A percentile compares a stretch with the other conserved stretches of the same genome.
Evolutionary conservation across 2,888 invertebrate species (phyloP).

Genomic region (Rapana venosa): DNA sequence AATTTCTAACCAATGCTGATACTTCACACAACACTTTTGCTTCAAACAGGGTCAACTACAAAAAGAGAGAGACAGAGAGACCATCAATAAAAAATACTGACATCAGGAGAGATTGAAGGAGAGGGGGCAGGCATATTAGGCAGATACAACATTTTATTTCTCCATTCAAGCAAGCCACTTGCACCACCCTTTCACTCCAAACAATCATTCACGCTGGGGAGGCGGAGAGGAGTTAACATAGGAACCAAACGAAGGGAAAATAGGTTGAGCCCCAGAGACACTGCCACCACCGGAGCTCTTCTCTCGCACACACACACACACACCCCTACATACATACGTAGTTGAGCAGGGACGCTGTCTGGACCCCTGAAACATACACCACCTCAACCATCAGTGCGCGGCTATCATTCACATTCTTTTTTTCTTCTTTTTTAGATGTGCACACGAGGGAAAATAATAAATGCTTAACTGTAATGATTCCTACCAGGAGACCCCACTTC

Average conservation of each 20-base stretch:
- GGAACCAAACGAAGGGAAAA: background rate
- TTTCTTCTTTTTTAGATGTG: background rate
- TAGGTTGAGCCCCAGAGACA: background rate
- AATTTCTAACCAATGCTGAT: too few species aligned
- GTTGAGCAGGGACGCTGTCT: background rate
- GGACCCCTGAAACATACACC: background rate
- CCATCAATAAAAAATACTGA: background rate
- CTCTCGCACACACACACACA: background rate
- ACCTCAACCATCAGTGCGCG: background rate
- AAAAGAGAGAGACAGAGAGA: background rate
- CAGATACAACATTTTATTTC: too few species aligned
- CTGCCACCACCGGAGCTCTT: background rate
- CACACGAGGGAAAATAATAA: background rate
- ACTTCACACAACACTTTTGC: too few species aligned
- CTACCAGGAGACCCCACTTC: background rate
- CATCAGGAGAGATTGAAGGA: background rate
- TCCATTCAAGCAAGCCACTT: too few species aligned
- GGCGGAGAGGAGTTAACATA: background rate
- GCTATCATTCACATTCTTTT: background rate
- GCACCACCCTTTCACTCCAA: background rate
- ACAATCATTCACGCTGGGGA: background rate
- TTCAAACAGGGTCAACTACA: too few species aligned
- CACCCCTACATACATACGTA: background rate
- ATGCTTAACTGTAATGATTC: background rate
- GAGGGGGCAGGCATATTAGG: background rate